Evolutionary conservation across 2,888 invertebrate genomes (phyloP).

Genomic region (Hypselothyrea guttata): DNA sequence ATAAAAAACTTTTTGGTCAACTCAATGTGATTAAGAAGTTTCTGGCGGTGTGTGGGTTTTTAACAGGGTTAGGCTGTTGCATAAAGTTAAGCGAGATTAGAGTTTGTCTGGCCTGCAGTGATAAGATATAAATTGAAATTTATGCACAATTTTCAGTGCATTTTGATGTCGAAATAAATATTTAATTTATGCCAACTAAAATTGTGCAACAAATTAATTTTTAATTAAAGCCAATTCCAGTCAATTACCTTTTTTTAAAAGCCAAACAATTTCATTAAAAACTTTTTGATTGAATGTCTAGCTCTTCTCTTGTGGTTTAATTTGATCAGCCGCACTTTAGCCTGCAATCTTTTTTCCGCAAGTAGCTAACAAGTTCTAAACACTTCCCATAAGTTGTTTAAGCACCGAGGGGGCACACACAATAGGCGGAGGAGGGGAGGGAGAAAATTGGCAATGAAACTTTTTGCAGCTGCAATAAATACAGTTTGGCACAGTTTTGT

Average conservation of each 20-base stretch:
- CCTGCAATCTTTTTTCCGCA: slow-evolving; percentile 14
- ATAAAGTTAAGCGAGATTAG: slow-evolving; percentile 18
- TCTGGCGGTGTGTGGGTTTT: slow-evolving; percentile 6
- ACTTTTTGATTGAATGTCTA: slow-evolving; percentile 18
- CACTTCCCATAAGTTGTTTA: slow-evolving; percentile 58
- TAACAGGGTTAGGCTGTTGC: not conserved
- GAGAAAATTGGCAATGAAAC: slow-evolving; percentile 69
- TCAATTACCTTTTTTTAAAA: not conserved
- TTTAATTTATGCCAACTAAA: too few relatives aligned
- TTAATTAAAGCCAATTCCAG: too few relatives aligned
- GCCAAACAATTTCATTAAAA: slow-evolving; percentile 38
- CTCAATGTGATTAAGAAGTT: slow-evolving; percentile 53
- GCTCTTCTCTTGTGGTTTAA: slow-evolving; percentile 8
- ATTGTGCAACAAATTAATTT: too few relatives aligned
- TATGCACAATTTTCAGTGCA: too few relatives aligned
- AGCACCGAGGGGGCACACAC: slow-evolving; percentile 15
- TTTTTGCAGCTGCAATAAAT: slow-evolving; percentile 68
- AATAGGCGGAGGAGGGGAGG: not conserved
- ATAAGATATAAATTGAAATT: slow-evolving; percentile 30
- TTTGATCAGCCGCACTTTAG: slow-evolving; percentile 6
- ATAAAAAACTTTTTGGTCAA: slow-evolving; percentile 6
- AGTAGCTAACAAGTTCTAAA: slow-evolving; percentile 60
- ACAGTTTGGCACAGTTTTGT: slow-evolving; percentile 66
- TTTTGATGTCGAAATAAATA: too few relatives aligned
- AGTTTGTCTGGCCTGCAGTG: slow-evolving; percentile 14